phyloP scores from a whole-genome alignment of 2,888 invertebrate species.

The Miltochrista miniata region DNA sequence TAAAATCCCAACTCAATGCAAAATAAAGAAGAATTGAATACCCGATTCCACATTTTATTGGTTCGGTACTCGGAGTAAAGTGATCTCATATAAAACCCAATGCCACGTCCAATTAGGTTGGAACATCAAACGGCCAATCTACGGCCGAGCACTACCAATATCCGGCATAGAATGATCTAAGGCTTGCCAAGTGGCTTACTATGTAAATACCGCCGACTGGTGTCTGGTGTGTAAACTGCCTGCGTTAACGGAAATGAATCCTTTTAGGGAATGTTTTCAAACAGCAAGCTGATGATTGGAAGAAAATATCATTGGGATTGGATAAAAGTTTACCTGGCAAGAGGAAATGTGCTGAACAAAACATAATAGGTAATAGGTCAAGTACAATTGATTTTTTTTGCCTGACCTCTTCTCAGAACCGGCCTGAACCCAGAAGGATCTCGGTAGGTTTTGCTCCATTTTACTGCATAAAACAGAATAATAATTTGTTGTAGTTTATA shows the following conservation, averaged over 20 bases:
- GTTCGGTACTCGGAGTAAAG: slow-evolving; percentile 33
- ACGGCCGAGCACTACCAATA: slow-evolving; percentile 48
- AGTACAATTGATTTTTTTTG: too few relatives aligned
- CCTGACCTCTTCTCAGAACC: too few relatives aligned
- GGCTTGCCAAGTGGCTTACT: slow-evolving; percentile 39
- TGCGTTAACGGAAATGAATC: slow-evolving; percentile 34
- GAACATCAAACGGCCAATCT: slow-evolving; percentile 40
- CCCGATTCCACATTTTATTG: slow-evolving; percentile 33
- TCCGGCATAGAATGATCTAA: slow-evolving; percentile 48
- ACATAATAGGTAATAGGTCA: too few relatives aligned
- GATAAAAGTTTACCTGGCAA: background rate
- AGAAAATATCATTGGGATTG: background rate
- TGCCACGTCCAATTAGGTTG: slow-evolving; percentile 47
- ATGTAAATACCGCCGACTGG: slow-evolving; percentile 37
- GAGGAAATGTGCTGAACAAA: too few relatives aligned
- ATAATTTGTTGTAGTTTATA: too few relatives aligned
- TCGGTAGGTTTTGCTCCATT: too few relatives aligned
- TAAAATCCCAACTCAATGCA: slow-evolving; percentile 22
- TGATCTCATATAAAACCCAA: slow-evolving; percentile 41
- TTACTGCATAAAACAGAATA: too few relatives aligned
- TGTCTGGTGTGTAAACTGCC: slow-evolving; percentile 21
- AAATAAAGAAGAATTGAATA: slow-evolving; percentile 34
- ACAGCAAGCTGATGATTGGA: background rate
- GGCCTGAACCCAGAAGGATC: too few relatives aligned
- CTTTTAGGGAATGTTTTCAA: slow-evolving; percentile 6